These are phyloP conservation scores for Ellobium chinense DNA, from an alignment of 2,888 invertebrate genomes.

Conservation along the genomic window DNA sequence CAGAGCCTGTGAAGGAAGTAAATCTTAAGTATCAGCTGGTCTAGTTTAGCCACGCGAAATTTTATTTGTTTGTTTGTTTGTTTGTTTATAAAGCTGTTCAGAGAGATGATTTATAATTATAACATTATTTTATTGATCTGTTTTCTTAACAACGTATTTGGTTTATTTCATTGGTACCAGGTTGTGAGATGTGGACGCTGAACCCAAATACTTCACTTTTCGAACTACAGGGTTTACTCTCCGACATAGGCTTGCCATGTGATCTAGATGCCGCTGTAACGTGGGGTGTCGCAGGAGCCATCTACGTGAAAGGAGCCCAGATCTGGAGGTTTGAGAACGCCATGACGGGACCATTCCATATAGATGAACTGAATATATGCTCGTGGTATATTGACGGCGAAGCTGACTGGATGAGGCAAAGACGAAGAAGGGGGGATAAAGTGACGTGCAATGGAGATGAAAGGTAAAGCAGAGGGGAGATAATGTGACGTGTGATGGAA, in stretches of 20 bases:
- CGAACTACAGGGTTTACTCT: not conserved
- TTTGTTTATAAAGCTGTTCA: no score
- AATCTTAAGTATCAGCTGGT: no score
- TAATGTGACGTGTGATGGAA: no score
- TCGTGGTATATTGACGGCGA: constrained; percentile 48
- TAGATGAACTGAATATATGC: constrained; percentile 45
- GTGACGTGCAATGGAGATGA: constrained; percentile 47
- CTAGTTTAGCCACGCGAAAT: no score
- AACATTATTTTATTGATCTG: no score
- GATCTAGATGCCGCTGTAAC: constrained; percentile 35
- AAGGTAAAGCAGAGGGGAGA: no score
- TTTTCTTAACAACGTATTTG: no score
- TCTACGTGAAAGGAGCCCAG: constrained; percentile 22
- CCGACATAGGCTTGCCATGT: constrained; percentile 23
- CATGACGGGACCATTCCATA: not conserved
- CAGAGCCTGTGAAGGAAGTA: no score
- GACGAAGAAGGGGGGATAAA: no score
- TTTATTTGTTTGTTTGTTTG: no score
- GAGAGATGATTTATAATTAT: no score
- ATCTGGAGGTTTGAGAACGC: constrained; percentile 18
- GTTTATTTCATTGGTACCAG: no score
- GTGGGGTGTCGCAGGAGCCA: not conserved
- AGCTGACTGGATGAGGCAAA: constrained; percentile 35
- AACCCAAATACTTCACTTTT: not conserved
- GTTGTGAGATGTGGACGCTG: constrained; percentile 21